Conservation (phyloP, 1,140 invertebrate species). For the Papilio machaon region DNA sequence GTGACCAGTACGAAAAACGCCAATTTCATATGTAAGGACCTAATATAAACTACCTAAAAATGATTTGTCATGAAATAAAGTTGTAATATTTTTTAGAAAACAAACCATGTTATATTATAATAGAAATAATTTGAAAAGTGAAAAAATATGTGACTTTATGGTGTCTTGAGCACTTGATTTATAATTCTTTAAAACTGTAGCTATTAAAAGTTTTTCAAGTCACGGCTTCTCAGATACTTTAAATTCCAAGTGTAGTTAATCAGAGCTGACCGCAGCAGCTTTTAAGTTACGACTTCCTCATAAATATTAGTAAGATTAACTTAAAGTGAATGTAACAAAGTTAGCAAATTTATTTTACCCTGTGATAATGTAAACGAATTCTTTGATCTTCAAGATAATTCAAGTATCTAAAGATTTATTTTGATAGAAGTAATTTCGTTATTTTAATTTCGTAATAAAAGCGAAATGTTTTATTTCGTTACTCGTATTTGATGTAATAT, state of each 20-base stretch:
- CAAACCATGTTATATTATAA: neutral
- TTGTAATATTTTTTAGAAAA: neutral
- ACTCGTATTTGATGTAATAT: neutral
- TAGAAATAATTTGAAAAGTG: neutral
- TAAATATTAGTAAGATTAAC: conserved; percentile 69
- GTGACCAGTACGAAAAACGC: too few species aligned
- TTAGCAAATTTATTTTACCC: conserved; percentile 19
- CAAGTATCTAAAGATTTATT: neutral
- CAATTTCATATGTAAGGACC: too few species aligned
- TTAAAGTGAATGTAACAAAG: conserved; percentile 34
- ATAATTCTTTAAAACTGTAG: conserved; percentile 79
- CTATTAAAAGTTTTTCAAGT: conserved; percentile 81
- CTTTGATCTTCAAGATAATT: conserved; percentile 18
- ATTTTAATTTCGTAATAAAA: neutral
- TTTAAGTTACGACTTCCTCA: conserved; percentile 80
- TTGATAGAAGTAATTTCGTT: neutral
- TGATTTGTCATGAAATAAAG: too few species aligned
- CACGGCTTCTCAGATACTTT: conserved; percentile 80
- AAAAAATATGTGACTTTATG: conserved; percentile 21
- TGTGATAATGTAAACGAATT: conserved; percentile 25
- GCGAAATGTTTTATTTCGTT: neutral
- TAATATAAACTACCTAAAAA: too few species aligned
- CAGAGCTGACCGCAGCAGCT: conserved; percentile 77
- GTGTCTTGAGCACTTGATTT: conserved; percentile 60
- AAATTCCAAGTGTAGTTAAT: conserved; percentile 79